Base-by-base conservation (phyloP, 2,888 invertebrate genomes). In the Parelbella ahira region DNA sequence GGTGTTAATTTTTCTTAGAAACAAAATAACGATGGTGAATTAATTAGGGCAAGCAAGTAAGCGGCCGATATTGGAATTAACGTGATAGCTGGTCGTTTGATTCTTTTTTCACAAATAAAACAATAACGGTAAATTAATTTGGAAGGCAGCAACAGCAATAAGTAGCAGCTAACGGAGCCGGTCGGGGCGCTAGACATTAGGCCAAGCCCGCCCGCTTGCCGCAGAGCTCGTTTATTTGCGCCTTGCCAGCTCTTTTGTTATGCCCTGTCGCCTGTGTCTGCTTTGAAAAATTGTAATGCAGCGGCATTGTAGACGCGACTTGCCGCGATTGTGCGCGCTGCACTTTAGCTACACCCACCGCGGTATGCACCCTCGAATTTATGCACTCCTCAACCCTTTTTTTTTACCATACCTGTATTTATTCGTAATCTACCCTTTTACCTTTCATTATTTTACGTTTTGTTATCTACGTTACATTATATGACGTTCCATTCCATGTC, bases 211-310 rank as follows among this genome's bases (percentile, higher is more conserved):
- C 68, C 70, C 59, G 72, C 67, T 71, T 73, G 67, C 73, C 69
- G 72, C 77, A 75, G 65, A 63, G 77, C 78, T 80, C 81, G 80
- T 81, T 83, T 82, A 81, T 82, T 81, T 81, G 80, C 75, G 76
- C 78, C 78, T 83, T 82, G 71, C 76, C 73, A 75, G 72, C 77
- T 80, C 83, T 79, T 81, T 86, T 84, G 83, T 84, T 83, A 73
- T 64, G 76, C 76, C 68, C 71, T 74, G 80, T 79, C 75, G 82
- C 75, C 65, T 75, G 73, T 80, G 76, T 81, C 80, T 79, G 82
- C 76, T 78, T 78, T 81, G 81, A 81, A 83, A 86, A 84, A 83
- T 82, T 83, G 83, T 83, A 78, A 81, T 82, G 77, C 75, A 73
- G 74, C 75, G 63, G 73, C 65, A 76, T 78, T 79, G 83, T 81